Conservation (phyloP, 1,140 invertebrate genomes). For the Drosophila ambigua region DNA sequence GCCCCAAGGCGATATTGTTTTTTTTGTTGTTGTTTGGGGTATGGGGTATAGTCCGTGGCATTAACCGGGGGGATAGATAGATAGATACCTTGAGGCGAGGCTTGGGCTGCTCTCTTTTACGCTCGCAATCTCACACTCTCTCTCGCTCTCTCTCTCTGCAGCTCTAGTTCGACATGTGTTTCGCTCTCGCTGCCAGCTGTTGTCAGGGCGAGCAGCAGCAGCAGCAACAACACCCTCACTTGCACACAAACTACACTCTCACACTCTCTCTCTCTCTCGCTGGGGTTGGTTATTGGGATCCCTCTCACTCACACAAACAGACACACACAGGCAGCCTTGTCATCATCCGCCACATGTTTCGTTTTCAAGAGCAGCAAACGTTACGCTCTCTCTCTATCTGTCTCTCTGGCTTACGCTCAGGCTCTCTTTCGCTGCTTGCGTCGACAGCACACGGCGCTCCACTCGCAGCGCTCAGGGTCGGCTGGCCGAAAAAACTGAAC, state of each 20-base stretch:
- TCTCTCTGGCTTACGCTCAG: slow-evolving; percentile 2
- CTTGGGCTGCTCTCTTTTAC: too few relatives aligned
- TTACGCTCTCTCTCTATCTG: too few relatives aligned
- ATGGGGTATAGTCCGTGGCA: neutral
- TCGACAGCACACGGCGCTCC: neutral
- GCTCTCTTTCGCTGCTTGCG: slow-evolving; percentile 14
- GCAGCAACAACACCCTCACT: slow-evolving; percentile 6
- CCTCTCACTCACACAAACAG: neutral
- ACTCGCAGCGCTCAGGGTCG: slow-evolving; percentile 56
- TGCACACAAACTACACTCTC: neutral
- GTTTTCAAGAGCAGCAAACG: neutral
- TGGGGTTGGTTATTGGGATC: too few relatives aligned
- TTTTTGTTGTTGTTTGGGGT: too few relatives aligned
- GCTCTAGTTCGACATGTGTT: slow-evolving; percentile 60
- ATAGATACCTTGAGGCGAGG: neutral
- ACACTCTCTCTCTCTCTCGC: too few relatives aligned
- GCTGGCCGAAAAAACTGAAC: slow-evolving; percentile 75
- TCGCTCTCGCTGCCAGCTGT: slow-evolving; percentile 49
- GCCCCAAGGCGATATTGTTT: slow-evolving; percentile 4
- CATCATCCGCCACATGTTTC: slow-evolving; percentile 7
- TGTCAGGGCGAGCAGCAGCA: slow-evolving; percentile 9
- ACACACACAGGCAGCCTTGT: neutral
- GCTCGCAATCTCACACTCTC: slow-evolving; percentile 1
- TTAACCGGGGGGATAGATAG: neutral
- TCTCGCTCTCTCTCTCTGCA: neutral